Evolutionary conservation across 2,113 vertebrate species (phyloP).

Genomic region (Laterallus jamaicensis): DNA sequence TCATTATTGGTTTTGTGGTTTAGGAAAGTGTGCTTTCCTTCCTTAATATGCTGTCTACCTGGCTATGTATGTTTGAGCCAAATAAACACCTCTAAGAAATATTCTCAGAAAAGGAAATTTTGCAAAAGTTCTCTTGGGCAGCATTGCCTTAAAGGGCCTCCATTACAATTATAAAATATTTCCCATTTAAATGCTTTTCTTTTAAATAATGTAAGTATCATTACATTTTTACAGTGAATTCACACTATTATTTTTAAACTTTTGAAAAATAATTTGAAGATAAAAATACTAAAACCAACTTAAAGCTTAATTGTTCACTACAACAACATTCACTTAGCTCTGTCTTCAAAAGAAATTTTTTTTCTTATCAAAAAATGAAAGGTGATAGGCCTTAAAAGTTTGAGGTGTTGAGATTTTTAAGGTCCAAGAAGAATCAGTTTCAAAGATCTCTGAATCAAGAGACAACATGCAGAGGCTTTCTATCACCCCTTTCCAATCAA

Average conservation of each 20-base stretch:
- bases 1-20: not conserved
- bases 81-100: not conserved
- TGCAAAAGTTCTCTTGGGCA: not conserved
- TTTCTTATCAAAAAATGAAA: not conserved
- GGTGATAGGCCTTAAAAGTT: not conserved
- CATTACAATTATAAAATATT: not conserved
- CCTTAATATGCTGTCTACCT: not conserved
- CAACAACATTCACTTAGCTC: not conserved
- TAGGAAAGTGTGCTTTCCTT: not conserved
- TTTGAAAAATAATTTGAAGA: not conserved
- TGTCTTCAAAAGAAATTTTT: not conserved
- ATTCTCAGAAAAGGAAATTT: not conserved
- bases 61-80: fast-evolving
- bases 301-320: not conserved
- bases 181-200: not conserved
- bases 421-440: not conserved
- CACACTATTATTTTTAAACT: not conserved
- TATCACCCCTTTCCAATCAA: not conserved
- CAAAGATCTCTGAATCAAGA: not conserved
- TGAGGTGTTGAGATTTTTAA: not conserved
- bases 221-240: not conserved
- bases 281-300: not conserved
- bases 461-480: not conserved
- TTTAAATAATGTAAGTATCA: not conserved
- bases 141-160: not conserved